Evolutionary conservation across 2,797 vertebrate species (phyloP), one percentile per base, ranked within the genome.

Genomic region (Ambastaia sidthimunki): DNA sequence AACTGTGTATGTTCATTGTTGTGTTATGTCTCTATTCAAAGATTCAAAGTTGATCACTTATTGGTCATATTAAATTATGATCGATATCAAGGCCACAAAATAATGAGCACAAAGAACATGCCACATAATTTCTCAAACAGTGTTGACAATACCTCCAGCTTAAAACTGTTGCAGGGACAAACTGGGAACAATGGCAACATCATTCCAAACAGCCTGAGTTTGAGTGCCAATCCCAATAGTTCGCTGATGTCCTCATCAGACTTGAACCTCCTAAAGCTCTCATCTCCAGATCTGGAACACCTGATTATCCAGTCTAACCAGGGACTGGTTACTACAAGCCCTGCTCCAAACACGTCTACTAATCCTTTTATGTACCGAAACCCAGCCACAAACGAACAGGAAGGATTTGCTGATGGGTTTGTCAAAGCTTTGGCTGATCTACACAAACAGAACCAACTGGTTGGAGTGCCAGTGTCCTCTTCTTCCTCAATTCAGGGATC

Each of bases 361-460:
- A 86, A 87, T 82, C 74, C 92, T 7, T 94, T 92, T 81, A 84
- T 93, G 28, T 94, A 92, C 88, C 86, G 92, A 28, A 88, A 86
- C 83, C 93, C 93, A 67, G 94, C 94, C 76, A 96, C 94, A 54
- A 95, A 96, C 28, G 95, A 96, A 82, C 95, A 96, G 81, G 95
- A 96, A 65, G 95, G 95, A 34, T 96, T 96, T 44, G 95, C 94
- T 0, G 95, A 96, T 28, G 95, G 95, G 23, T 96, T 96, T 23
- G 95, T 96, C 21, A 95, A 96, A 85, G 96, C 96, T 0, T 88
- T 97, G 67, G 95, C 95, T 0, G 95, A 96, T 82, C 91, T 97
- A 37, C 95, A 96, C 89, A 96, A 97, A 88, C 95, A 97, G 90
- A 97, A 96, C 87, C 95, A 97, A 89, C 88, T 96, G 44, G 87